Conservation (phyloP, 2,888 invertebrate species). For the Theodoxus fluviatilis region DNA sequence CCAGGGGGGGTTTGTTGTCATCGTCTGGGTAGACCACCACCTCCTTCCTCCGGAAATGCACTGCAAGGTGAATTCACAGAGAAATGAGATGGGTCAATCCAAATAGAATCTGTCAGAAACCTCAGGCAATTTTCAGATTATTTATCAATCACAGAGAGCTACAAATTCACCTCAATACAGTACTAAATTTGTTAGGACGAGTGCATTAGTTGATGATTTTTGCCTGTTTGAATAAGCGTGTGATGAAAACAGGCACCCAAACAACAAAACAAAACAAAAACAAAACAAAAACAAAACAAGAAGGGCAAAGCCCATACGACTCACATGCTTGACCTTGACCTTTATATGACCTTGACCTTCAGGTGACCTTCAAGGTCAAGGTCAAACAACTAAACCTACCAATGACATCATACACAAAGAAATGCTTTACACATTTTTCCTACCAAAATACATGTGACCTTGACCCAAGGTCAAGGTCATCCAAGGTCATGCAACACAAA, state of each 20-base stretch:
- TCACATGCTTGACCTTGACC: too few species aligned
- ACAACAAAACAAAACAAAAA: slow-evolving; percentile 1
- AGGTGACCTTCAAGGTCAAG: too few species aligned
- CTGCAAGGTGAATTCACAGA: slow-evolving; percentile 67
- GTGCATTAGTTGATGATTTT: not conserved
- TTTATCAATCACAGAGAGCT: not conserved
- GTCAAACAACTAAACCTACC: too few species aligned
- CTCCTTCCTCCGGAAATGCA: slow-evolving; percentile 92
- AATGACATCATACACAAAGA: too few species aligned
- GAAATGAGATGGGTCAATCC: not conserved
- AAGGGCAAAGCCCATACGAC: not conserved
- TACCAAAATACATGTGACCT: too few species aligned
- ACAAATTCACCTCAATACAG: not conserved
- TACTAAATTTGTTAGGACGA: not conserved
- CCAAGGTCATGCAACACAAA: too few species aligned
- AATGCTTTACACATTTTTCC: too few species aligned
- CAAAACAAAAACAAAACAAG: not conserved
- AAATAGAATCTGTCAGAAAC: not conserved
- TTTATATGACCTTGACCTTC: too few species aligned
- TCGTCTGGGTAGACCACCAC: slow-evolving; percentile 92
- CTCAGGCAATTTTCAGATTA: too few species aligned
- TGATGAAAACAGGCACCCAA: not conserved
- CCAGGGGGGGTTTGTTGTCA: slow-evolving; percentile 87
- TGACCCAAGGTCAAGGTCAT: too few species aligned
- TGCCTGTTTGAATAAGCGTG: not conserved